phyloP scores from a whole-genome alignment of 1,140 invertebrate genomes.

The Parasteatoda tepidariorum region DNA sequence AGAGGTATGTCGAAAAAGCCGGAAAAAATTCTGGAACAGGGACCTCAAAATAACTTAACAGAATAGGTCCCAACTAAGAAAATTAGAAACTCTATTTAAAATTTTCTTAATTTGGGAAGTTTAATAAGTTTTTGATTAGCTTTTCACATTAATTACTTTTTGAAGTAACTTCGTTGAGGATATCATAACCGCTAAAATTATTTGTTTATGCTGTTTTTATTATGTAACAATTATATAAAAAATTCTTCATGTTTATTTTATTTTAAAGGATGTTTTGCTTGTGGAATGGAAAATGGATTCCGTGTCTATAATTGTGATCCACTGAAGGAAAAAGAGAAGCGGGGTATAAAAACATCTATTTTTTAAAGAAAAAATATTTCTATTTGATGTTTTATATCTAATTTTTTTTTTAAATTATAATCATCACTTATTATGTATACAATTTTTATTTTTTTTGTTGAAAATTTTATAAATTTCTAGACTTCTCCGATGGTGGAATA shows the following conservation, averaged over 20 bases:
- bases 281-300: constrained; percentile 96
- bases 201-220: too few species aligned
- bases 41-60: too few species aligned
- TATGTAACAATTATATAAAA: background rate
- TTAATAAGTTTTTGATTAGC: too few species aligned
- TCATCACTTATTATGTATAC: background rate
- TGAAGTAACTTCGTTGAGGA: too few species aligned
- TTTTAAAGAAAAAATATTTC: background rate
- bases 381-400: background rate
- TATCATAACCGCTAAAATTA: too few species aligned
- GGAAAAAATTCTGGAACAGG: too few species aligned
- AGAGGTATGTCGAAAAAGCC: too few species aligned
- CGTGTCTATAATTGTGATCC: constrained; percentile 98
- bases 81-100: too few species aligned
- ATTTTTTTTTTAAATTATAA: constrained; percentile 5
- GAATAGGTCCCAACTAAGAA: too few species aligned
- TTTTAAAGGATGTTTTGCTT: constrained; percentile 93
- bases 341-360: constrained; percentile 71
- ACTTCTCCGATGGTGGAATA: constrained; percentile 80
- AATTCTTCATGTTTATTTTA: constrained; percentile 60
- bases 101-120: too few species aligned
- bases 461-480: constrained; percentile 64
- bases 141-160: too few species aligned
- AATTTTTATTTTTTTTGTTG: constrained; percentile 2
- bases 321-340: constrained; percentile 94